Percentiles rank a stretch among this genome's conserved stretches.
phyloP scores from a whole-genome alignment of 2,113 vertebrate genomes.

The Porphyrio hochstetteri region DNA sequence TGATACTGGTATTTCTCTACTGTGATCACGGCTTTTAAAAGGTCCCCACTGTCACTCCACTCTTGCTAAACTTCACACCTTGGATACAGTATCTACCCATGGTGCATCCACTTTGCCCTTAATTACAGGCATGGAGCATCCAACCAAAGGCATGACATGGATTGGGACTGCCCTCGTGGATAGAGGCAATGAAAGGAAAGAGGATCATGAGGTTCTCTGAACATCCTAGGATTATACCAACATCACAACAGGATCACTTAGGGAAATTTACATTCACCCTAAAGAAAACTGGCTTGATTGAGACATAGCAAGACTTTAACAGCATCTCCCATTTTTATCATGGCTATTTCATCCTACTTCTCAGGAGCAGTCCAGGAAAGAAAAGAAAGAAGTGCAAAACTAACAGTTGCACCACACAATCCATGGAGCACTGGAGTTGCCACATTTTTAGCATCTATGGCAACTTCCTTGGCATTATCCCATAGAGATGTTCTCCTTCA shows the following conservation, averaged over 20 bases:
- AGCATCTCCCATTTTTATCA: background rate
- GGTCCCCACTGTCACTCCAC: background rate
- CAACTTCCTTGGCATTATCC: background rate
- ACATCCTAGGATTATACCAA: background rate
- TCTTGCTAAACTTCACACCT: rapidly evolving
- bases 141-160: background rate
- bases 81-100: background rate
- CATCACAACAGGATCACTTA: background rate
- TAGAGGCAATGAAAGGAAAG: background rate
- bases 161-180: background rate
- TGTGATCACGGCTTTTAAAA: background rate
- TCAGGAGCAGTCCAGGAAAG: background rate
- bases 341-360: background rate
- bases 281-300: background rate
- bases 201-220: background rate
- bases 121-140: background rate
- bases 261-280: background rate
- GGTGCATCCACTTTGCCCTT: background rate
- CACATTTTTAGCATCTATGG: background rate
- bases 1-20: background rate
- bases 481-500: background rate
- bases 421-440: background rate
- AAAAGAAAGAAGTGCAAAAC: background rate
- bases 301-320: background rate
- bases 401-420: background rate